Percentiles rank a stretch among this genome's conserved stretches.
Conservation (phyloP, 1,140 invertebrate species). For the Lasaia peninsularis region DNA sequence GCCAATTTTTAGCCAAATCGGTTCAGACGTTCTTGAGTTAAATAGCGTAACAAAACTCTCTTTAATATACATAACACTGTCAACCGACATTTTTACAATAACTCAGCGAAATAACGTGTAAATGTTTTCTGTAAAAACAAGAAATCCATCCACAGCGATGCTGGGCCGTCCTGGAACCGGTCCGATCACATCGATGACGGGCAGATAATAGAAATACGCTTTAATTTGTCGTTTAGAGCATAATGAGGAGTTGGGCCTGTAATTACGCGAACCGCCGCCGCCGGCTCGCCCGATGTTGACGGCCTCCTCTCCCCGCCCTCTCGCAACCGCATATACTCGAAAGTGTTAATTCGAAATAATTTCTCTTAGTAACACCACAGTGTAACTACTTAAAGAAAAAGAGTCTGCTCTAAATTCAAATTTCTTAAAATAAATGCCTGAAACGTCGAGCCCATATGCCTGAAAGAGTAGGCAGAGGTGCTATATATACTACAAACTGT, state of each 20-base stretch:
- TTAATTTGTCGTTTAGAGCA: constrained; percentile 76
- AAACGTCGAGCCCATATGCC: no score
- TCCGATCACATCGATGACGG: constrained; percentile 57
- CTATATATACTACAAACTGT: no score
- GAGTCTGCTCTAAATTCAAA: no score
- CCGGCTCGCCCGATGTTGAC: constrained; percentile 54
- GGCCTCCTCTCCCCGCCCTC: constrained; percentile 33
- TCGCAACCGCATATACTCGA: constrained; percentile 38
- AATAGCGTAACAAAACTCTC: no score
- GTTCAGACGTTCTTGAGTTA: no score
- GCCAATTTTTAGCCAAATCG: no score
- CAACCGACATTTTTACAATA: background rate
- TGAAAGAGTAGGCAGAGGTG: no score
- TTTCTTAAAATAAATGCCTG: no score
- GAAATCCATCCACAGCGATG: constrained; percentile 13
- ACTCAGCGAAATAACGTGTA: constrained; percentile 2
- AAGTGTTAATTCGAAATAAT: constrained; percentile 33
- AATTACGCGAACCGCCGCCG: constrained; percentile 65
- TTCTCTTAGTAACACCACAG: constrained; percentile 8
- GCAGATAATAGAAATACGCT: constrained; percentile 74
- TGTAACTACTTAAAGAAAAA: background rate
- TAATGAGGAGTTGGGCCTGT: constrained; percentile 69
- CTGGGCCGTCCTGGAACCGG: constrained; percentile 35
- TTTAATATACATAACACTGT: no score
- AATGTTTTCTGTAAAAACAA: constrained; percentile 1